These are phyloP conservation scores for Myiotriccus ornatus DNA, from an alignment of 2,797 vertebrate species.

Conservation along the genomic window DNA sequence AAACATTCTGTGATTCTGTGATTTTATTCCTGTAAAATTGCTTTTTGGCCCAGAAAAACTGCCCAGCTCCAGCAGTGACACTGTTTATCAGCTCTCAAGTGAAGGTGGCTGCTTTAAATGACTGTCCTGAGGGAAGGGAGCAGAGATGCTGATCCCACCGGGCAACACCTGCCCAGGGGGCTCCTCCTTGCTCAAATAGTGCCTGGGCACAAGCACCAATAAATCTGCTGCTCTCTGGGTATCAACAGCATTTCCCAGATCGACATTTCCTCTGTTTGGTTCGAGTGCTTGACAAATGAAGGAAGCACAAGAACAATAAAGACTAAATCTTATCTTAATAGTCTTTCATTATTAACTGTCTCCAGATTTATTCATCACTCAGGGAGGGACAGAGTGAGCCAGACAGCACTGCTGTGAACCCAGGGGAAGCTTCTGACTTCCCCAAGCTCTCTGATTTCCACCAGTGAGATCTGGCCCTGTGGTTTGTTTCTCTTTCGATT, in stretches of 20 bases:
- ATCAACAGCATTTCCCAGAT: neutral
- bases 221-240: neutral
- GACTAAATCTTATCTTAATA: slow-evolving; percentile 45
- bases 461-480: neutral
- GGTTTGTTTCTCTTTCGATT: neutral
- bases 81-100: neutral
- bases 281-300: neutral
- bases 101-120: neutral
- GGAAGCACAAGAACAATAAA: neutral
- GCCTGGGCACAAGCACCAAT: neutral
- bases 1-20: neutral
- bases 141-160: neutral
- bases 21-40: neutral
- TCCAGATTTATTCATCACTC: neutral
- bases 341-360: slow-evolving; percentile 29
- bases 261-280: neutral
- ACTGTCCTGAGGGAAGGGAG: neutral
- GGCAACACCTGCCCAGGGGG: neutral
- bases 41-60: neutral
- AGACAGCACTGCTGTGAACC: neutral
- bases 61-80: neutral
- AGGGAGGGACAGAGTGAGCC: neutral
- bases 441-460: neutral
- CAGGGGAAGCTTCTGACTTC: neutral
- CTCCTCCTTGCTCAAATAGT: neutral